Evolutionary conservation across 2,888 invertebrate species (phyloP), one percentile per base, ranked within the genome.

Genomic region (Hermodice carunculata): DNA sequence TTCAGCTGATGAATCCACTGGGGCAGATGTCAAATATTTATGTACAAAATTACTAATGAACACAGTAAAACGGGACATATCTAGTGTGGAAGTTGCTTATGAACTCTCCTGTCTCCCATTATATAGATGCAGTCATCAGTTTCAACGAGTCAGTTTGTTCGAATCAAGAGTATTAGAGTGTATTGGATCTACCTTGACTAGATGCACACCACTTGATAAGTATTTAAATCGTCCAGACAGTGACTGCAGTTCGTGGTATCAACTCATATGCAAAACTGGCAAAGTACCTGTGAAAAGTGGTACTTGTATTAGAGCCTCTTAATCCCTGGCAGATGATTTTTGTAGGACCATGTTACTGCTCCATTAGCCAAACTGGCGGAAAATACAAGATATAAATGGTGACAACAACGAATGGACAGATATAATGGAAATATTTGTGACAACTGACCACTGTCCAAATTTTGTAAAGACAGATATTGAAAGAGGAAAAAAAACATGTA

Each of bases 61-160:
- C 11, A 71, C 69, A 19, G 66, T 71, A 5, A 73, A 73, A 64
- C 42, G 76, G 40, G 73, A 74, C 34, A 52, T 75, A 28, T 74
- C 73, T 28, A 51, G 53, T n/a, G 66, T 71, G 17, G 73, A 70
- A 54, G 64, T 69, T 2, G 59, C 69, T 17, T 69, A 61, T 69
- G 73, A 70, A 58, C 48, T 49, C 49, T n/a, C 42, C 32, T 49
- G 32, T 63, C 42, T 58, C 31, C 73, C 66, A 40, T 62, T 71
- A 2, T 73, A 61, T 51, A 46, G 66, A n/a, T 71, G 54, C 17
- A 73, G 70, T 51, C 69, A 73, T 44, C 19, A 29, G 1, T 71
- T 73, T 63, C 65, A 69, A 57, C 37, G 37, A 60, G 49, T 71
- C 19, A 71, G 71, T 61, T 34, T 73, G 11, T 37, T 66, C 37